Percentiles rank a stretch among this genome's conserved stretches.
These are phyloP conservation scores for Falco biarmicus DNA, from an alignment of 2,797 vertebrate species.

Conservation along the genomic window DNA sequence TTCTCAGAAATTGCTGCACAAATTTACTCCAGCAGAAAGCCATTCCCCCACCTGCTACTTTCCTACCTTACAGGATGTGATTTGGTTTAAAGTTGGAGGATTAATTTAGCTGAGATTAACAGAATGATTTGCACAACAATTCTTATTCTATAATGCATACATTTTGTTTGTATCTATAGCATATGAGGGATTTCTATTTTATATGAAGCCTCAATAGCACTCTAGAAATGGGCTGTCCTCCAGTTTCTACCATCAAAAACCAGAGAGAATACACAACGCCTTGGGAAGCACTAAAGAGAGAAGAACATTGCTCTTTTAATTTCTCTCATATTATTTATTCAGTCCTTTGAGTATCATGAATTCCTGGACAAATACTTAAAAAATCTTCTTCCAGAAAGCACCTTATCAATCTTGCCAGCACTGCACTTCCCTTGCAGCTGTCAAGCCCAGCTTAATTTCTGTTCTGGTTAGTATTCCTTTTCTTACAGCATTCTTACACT, in stretches of 20 bases:
- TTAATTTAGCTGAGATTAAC: neutral
- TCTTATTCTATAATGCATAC: neutral
- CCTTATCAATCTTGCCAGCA: neutral
- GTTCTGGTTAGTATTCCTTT: neutral
- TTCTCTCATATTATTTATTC: neutral
- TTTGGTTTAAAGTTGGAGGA: neutral
- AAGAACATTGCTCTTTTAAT: neutral
- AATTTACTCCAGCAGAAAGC: neutral
- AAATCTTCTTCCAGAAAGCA: neutral
- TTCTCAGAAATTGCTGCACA: neutral
- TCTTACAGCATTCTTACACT: neutral
- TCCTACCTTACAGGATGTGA: neutral
- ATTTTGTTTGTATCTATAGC: neutral
- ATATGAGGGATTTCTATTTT: neutral
- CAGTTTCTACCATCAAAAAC: neutral
- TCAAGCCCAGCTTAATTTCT: slow-evolving; percentile 5
- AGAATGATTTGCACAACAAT: neutral
- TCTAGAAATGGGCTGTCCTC: neutral
- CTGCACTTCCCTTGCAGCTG: neutral
- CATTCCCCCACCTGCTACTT: neutral
- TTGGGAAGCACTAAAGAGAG: neutral
- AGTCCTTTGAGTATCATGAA: neutral
- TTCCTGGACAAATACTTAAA: slow-evolving; percentile 3
- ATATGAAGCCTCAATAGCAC: neutral
- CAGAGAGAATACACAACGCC: neutral